Evolutionary conservation across 2,113 vertebrate species (phyloP).

Genomic region (Carettochelys insculpta): DNA sequence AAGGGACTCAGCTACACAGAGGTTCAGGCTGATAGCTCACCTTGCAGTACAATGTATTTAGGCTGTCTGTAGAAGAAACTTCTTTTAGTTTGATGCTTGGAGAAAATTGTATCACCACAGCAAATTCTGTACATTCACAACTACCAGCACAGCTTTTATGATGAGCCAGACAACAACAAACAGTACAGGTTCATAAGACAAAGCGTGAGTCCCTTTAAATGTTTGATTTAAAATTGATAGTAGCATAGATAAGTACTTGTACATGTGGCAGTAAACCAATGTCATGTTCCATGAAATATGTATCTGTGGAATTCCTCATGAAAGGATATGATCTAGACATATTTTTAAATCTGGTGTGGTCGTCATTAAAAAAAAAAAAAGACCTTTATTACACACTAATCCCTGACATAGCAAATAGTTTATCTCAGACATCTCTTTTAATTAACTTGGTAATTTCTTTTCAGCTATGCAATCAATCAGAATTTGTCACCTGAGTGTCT

Average conservation of each 20-base stretch:
- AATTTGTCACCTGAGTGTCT: background rate
- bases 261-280: background rate
- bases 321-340: background rate
- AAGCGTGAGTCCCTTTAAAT: background rate
- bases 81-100: accelerated
- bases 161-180: background rate
- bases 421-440: accelerated
- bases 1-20: background rate
- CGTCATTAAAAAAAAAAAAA: background rate
- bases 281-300: background rate
- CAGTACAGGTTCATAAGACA: background rate
- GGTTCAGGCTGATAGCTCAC: accelerated
- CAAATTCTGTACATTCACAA: background rate
- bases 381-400: background rate
- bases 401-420: background rate
- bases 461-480: background rate
- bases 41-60: background rate
- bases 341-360: background rate
- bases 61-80: background rate
- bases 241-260: background rate
- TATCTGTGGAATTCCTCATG: background rate
- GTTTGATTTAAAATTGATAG: background rate
- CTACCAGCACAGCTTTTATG: accelerated
- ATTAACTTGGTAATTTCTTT: background rate
- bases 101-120: background rate